Evolutionary conservation across 2,797 vertebrate species (phyloP), one percentile per base, ranked within the genome.

Genomic region (Spondyliosoma cantharus): DNA sequence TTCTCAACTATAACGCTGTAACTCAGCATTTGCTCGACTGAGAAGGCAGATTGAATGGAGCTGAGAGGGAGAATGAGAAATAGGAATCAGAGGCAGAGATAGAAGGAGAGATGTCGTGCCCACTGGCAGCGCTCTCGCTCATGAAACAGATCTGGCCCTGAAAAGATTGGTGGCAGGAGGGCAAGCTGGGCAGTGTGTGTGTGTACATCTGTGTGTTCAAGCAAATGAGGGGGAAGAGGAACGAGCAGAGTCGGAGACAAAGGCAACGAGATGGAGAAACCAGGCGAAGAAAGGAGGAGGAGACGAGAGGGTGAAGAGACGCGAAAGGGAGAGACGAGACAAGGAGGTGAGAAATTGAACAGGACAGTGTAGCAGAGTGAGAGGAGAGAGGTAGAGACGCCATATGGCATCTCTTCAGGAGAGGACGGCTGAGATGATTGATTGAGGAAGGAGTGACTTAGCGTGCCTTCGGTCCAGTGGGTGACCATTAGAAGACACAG

Each of bases 381-480:
- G 81, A 78, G 68, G 29, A 69, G 49, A 58, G 73, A 78, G 87
- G 79, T 27, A 37, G 89, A 88, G 89, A 80, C 46, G 84, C 91
- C 93, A 94, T 93, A 92, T 93, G 91, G 93, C 80, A 66, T 84
- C 91, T 43, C 93, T 90, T 90, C 82, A 90, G 91, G 90, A 87
- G 91, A 85, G 43, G 75, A 80, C 57, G 56, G 49, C 71, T 12
- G 13, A 61, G 76, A 64, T 89, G 83, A 91, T 71, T 83, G 87
- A 90, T 89, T 0, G 60, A 80, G 65, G 65, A 72, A 61, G 67
- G 76, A 63, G 74, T 77, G 76, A 82, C 78, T 78, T 69, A 5
- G 64, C 68, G 66, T 19, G 67, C 76, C 29, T 61, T 70, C 5
- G 17, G 74, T 76, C 56, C 72, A 73, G 76, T 66, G 71, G 61